These are phyloP conservation scores for Uloborus diversus DNA, from an alignment of 1,140 invertebrate species.

Conservation along the genomic window DNA sequence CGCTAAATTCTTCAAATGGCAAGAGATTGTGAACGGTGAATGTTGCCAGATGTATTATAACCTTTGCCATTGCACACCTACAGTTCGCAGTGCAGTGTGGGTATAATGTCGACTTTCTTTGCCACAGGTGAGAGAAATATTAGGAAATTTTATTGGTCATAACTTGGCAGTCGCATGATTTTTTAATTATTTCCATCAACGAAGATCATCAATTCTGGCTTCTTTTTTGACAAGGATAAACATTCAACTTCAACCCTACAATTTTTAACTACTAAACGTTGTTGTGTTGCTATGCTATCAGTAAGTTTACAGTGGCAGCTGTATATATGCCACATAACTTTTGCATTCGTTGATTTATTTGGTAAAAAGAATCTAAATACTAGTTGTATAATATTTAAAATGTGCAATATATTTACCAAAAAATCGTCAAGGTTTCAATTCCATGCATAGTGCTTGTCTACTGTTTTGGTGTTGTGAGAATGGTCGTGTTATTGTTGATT, in stretches of 20 bases:
- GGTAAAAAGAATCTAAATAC: no score
- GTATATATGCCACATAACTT: neutral
- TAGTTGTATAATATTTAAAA: neutral
- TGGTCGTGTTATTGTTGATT: neutral
- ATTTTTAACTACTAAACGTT: neutral
- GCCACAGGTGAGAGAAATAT: slow-evolving; percentile 49
- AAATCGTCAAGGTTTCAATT: neutral
- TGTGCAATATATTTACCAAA: neutral
- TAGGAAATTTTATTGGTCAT: neutral
- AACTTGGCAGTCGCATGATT: neutral
- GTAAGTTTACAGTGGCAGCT: neutral
- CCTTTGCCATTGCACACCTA: slow-evolving; percentile 41
- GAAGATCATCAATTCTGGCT: neutral
- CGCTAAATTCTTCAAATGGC: no score
- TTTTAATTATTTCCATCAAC: neutral
- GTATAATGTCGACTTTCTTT: slow-evolving; percentile 51
- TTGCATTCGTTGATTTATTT: no score
- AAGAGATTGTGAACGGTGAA: neutral
- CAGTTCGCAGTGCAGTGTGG: slow-evolving; percentile 52
- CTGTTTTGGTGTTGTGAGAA: neutral
- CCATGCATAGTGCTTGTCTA: neutral
- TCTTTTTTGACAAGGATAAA: neutral
- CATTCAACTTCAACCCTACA: no score
- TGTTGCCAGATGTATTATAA: slow-evolving; percentile 18
- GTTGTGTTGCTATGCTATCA: neutral